A percentile compares a stretch with the other conserved stretches of the same genome.
Conservation (phyloP, 2,888 invertebrate species). For the Callyntrura sp. region DNA sequence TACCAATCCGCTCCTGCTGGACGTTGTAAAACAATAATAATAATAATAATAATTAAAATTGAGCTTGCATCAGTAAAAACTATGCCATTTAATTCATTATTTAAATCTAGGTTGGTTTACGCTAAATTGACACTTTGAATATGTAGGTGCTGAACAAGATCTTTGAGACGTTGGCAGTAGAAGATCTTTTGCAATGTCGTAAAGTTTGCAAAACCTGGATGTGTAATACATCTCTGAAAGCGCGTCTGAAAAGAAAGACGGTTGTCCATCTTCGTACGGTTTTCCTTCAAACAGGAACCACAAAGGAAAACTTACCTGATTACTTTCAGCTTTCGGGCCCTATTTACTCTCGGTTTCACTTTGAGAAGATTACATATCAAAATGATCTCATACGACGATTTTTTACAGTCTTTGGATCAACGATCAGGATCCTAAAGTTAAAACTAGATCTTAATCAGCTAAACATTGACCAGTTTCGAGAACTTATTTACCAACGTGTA, state of each 20-base stretch:
- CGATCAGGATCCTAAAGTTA: slow-evolving; percentile 43
- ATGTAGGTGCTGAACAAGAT: slow-evolving; percentile 19
- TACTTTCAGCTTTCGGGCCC: slow-evolving; percentile 47
- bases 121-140: too few species aligned
- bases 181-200: slow-evolving; percentile 46
- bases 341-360: slow-evolving; percentile 40
- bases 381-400: slow-evolving; percentile 17
- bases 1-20: slow-evolving; percentile 38
- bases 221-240: slow-evolving; percentile 27
- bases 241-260: slow-evolving; percentile 1
- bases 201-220: slow-evolving; percentile 66
- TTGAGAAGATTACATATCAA: slow-evolving; percentile 44
- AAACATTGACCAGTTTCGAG: slow-evolving; percentile 55
- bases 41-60: not conserved
- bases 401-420: slow-evolving; percentile 33
- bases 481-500: slow-evolving; percentile 42
- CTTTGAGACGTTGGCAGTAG: slow-evolving; percentile 14
- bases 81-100: too few species aligned
- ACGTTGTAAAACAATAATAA: slow-evolving; percentile 18
- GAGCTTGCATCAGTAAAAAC: too few species aligned
- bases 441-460: slow-evolving; percentile 47
- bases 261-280: slow-evolving; percentile 36
- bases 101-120: not conserved
- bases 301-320: not conserved
- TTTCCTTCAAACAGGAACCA: slow-evolving; percentile 56